Evolutionary conservation across 2,113 vertebrate species (phyloP).

Genomic region (Gymnocephalus cernua): DNA sequence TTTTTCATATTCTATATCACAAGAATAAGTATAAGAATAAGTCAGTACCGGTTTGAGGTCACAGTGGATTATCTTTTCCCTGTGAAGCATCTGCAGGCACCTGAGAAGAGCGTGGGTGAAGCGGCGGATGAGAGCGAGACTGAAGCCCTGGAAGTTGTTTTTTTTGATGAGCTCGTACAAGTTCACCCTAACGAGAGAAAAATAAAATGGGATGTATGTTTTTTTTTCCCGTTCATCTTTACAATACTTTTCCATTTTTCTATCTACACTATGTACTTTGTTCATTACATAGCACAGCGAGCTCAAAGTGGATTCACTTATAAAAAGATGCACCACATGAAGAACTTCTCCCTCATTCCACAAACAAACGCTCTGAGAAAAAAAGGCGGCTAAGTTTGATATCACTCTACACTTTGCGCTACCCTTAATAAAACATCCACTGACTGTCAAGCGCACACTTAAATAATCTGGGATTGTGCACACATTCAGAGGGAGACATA

Average conservation of each 20-base stretch:
- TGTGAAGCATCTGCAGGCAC: constrained; percentile 93
- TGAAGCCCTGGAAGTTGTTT: constrained; percentile 96
- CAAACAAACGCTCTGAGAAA: constrained; percentile 37
- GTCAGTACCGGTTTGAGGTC: constrained; percentile 93
- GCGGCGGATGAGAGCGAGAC: constrained; percentile 88
- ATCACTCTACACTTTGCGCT: constrained; percentile 24
- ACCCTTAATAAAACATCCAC: background rate
- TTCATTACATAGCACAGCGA: background rate
- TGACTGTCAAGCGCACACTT: background rate
- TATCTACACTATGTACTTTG: background rate
- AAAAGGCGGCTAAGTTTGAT: constrained; percentile 3
- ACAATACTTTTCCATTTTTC: background rate
- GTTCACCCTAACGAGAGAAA: constrained; percentile 86
- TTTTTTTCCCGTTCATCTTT: background rate
- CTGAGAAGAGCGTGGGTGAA: constrained; percentile 90
- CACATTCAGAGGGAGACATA: constrained; percentile 28
- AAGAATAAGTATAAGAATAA: background rate
- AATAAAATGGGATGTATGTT: background rate
- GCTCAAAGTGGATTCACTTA: background rate
- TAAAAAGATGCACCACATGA: constrained; percentile 14
- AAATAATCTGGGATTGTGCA: constrained; percentile 53
- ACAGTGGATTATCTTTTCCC: constrained; percentile 95
- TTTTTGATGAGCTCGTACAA: constrained; percentile 95
- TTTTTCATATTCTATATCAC: background rate
- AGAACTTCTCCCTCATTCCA: background rate